These are phyloP conservation scores for Scalopus aquaticus DNA, from an alignment of 2,113 vertebrate species.

Conservation along the genomic window DNA sequence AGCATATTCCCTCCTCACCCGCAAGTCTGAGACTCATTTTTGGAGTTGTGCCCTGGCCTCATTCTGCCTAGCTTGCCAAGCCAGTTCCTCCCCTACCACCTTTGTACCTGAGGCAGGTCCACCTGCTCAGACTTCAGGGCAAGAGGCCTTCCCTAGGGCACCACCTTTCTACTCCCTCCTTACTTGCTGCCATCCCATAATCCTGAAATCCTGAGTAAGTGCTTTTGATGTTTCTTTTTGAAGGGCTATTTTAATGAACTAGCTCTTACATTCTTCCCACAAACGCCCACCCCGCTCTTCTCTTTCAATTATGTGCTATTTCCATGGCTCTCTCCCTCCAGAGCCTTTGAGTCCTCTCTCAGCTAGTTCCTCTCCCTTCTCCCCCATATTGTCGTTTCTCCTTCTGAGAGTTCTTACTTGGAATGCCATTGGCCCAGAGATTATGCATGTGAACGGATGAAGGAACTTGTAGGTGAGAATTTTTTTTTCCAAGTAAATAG, in stretches of 20 bases:
- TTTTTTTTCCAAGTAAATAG: neutral
- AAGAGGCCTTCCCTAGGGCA: neutral
- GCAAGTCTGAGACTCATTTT: neutral
- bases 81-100: neutral
- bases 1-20: neutral
- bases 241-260: neutral
- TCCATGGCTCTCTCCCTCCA: fast-evolving
- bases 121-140: neutral
- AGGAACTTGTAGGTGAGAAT: neutral
- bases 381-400: too few species aligned
- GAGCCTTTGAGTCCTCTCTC: too few species aligned
- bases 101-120: fast-evolving
- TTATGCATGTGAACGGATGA: neutral
- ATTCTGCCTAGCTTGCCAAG: conserved; percentile 7
- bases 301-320: neutral
- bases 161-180: neutral
- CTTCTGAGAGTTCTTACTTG: neutral
- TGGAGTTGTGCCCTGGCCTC: neutral
- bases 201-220: neutral
- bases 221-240: neutral
- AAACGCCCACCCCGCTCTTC: neutral
- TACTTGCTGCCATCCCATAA: neutral
- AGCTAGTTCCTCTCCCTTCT: neutral
- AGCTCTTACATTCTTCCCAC: neutral
- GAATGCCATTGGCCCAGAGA: neutral